A percentile compares a stretch with the other conserved stretches of the same genome.
phyloP scores from a whole-genome alignment of 30 jellyfish, hydroid and myxozoan genomes.

The Nemopilema nomurai region DNA sequence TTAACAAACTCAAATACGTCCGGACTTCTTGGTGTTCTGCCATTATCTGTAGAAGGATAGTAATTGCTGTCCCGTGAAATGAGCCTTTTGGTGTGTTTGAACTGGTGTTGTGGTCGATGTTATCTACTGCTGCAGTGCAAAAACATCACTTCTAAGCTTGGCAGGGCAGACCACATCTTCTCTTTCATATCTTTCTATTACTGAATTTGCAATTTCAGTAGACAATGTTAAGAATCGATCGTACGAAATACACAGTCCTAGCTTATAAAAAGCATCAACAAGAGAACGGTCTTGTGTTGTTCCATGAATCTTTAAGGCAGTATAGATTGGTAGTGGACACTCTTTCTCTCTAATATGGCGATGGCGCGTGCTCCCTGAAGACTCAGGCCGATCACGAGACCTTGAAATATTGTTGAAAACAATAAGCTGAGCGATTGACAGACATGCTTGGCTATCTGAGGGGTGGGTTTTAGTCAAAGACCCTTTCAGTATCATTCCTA shows the following conservation, averaged over 20 bases:
- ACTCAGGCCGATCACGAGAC: background rate
- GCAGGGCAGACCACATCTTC: constrained; percentile 58
- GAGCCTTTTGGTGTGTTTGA: constrained; percentile 34
- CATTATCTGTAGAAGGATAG: background rate
- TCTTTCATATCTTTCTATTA: background rate
- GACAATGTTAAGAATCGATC: constrained; percentile 12
- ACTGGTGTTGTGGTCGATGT: constrained; percentile 58
- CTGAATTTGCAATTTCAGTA: constrained; percentile 2
- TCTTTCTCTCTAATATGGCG: background rate
- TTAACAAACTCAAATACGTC: background rate
- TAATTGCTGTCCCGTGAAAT: constrained; percentile 44
- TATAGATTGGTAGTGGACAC: background rate
- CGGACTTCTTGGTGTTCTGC: background rate
- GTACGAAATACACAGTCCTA: constrained; percentile 21
- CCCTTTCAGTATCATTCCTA: background rate
- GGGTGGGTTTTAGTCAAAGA: background rate
- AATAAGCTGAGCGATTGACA: background rate
- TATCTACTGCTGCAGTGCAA: constrained; percentile 68
- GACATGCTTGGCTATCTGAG: background rate
- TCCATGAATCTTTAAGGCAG: background rate
- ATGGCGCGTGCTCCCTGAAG: background rate
- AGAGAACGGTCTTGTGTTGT: background rate
- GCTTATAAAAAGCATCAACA: constrained; percentile 32
- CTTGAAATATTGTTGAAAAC: no score
- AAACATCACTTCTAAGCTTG: constrained; percentile 3